Evolutionary conservation across 2,797 vertebrate genomes (phyloP).

Genomic region (Brachymystax lenok): DNA sequence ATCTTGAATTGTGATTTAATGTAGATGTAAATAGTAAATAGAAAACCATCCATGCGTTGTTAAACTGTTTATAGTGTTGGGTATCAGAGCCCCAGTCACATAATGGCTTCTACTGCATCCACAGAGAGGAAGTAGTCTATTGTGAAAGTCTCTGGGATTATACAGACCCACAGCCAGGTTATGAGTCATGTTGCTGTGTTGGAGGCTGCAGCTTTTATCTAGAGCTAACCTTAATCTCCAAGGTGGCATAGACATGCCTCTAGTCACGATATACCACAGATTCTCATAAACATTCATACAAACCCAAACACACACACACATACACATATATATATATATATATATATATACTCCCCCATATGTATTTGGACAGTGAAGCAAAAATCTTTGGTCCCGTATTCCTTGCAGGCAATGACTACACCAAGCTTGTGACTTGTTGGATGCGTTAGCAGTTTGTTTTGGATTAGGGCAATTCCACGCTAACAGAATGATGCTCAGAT

Average conservation of each 20-base stretch:
- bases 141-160: conserved; percentile 40
- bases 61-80: conserved; percentile 37
- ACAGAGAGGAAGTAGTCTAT: conserved; percentile 40
- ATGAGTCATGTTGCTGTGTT: conserved; percentile 43
- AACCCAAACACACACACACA: background rate
- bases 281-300: conserved; percentile 2
- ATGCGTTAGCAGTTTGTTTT: too few relatives aligned
- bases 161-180: conserved; percentile 42
- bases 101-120: conserved; percentile 22
- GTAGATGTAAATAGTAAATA: conserved; percentile 6
- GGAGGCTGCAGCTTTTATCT: conserved; percentile 50
- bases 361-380: too few relatives aligned
- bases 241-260: background rate
- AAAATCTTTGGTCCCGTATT: too few relatives aligned
- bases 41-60: conserved; percentile 9
- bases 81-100: conserved; percentile 33
- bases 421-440: too few relatives aligned
- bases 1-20: conserved; percentile 10
- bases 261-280: conserved; percentile 20
- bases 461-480: too few relatives aligned
- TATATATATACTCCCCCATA: too few relatives aligned
- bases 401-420: too few relatives aligned
- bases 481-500: too few relatives aligned
- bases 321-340: background rate
- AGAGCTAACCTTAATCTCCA: conserved; percentile 42